These are phyloP conservation scores for Acanthiza pusilla DNA, from an alignment of 2,797 vertebrate genomes.

Conservation along the genomic window DNA sequence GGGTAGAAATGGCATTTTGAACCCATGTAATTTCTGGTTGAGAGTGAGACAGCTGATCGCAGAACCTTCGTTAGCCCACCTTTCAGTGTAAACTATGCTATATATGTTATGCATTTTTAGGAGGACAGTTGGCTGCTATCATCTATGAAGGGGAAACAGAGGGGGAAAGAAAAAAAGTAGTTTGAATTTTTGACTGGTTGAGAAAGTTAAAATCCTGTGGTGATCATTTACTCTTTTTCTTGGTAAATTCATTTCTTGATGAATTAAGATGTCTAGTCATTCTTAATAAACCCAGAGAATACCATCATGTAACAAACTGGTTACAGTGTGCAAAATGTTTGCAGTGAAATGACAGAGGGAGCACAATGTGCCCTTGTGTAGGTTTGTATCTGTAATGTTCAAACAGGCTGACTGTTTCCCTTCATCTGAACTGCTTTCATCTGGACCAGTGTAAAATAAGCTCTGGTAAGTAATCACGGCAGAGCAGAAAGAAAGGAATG, in stretches of 20 bases:
- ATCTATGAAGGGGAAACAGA: background rate
- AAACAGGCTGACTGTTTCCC: conserved; percentile 92
- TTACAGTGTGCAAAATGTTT: conserved; percentile 73
- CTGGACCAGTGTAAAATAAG: conserved; percentile 97
- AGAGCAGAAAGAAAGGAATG: conserved; percentile 97
- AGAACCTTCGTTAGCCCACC: background rate
- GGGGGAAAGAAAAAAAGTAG: background rate
- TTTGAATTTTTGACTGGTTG: background rate
- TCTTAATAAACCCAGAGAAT: conserved; percentile 20
- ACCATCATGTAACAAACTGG: conserved; percentile 71
- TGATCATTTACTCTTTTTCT: background rate
- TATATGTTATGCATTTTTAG: background rate
- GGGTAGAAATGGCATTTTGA: background rate
- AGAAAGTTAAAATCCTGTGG: conserved; percentile 4
- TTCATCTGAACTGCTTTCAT: conserved; percentile 94
- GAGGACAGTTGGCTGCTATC: background rate
- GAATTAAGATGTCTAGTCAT: background rate
- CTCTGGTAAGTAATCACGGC: conserved; percentile 92
- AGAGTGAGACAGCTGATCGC: background rate
- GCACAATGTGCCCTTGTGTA: conserved; percentile 94
- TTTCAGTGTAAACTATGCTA: background rate
- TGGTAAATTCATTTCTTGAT: background rate
- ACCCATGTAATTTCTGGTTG: background rate
- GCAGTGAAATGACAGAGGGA: conserved; percentile 72
- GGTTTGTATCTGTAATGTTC: conserved; percentile 84